Evolutionary conservation across 1,140 invertebrate species (phyloP).

Genomic region (Pteromalus puparum): DNA sequence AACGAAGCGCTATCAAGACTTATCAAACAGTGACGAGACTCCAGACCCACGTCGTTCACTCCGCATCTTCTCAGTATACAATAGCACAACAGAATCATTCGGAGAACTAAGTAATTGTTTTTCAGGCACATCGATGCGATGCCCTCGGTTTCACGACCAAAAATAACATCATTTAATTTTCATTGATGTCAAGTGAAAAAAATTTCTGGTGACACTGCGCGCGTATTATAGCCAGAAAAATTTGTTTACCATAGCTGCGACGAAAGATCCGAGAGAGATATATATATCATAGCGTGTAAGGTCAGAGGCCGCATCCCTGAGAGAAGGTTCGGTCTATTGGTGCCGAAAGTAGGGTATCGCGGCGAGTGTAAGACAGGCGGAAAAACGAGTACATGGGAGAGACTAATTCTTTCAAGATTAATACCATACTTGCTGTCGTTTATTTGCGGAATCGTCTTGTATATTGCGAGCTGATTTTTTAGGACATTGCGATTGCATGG

Average conservation of each 20-base stretch:
- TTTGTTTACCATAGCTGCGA: slow-evolving; percentile 10
- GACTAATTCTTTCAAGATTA: not conserved
- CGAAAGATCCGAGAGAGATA: not conserved
- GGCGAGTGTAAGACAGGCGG: slow-evolving; percentile 19
- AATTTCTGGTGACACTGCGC: not conserved
- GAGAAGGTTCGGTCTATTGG: slow-evolving; percentile 59
- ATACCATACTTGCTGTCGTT: not conserved
- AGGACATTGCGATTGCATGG: too few relatives aligned
- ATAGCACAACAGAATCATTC: not conserved
- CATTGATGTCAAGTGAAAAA: not conserved
- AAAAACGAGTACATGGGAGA: slow-evolving; percentile 11
- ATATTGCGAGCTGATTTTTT: too few relatives aligned
- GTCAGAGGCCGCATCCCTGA: slow-evolving; percentile 63
- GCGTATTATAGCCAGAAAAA: slow-evolving; percentile 9
- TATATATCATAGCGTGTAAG: slow-evolving; percentile 47
- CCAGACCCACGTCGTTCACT: too few relatives aligned
- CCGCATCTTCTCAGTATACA: not conserved
- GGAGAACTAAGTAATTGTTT: not conserved
- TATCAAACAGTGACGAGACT: not conserved
- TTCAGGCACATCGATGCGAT: not conserved
- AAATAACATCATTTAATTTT: too few relatives aligned
- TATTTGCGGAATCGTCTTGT: not conserved
- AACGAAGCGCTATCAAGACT: not conserved
- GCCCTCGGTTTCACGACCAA: too few relatives aligned
- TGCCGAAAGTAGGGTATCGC: slow-evolving; percentile 63